These are phyloP conservation scores for Nemopilema nomurai DNA, from an alignment of 30 jellyfish, hydroid and myxozoan species.

Conservation along the genomic window DNA sequence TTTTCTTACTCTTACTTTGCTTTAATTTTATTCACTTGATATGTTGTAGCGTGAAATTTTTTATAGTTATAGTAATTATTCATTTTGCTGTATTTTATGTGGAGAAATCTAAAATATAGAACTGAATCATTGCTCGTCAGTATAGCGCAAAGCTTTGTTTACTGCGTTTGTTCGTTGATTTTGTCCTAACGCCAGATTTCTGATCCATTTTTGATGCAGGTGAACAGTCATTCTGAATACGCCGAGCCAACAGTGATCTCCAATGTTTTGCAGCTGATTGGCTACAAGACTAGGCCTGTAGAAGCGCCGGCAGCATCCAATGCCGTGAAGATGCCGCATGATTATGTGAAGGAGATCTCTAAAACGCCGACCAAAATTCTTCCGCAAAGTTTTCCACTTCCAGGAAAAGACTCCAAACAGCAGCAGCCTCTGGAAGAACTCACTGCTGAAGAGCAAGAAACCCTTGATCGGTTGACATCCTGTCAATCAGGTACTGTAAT, in stretches of 20 bases:
- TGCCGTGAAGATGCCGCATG: constrained; percentile 43
- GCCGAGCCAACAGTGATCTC: constrained; percentile 60
- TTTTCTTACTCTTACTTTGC: too few species aligned
- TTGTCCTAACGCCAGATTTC: not conserved
- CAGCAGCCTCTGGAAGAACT: constrained; percentile 22
- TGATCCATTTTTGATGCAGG: constrained; percentile 7
- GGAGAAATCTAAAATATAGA: too few species aligned
- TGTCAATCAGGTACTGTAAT: constrained; percentile 37
- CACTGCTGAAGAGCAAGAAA: constrained; percentile 57
- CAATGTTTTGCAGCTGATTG: constrained; percentile 30
- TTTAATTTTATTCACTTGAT: too few species aligned
- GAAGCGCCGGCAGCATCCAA: constrained; percentile 3
- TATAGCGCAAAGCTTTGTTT: too few species aligned
- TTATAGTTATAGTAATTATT: too few species aligned
- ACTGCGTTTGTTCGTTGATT: too few species aligned
- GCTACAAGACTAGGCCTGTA: constrained; percentile 43
- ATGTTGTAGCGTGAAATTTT: too few species aligned
- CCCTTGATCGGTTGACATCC: constrained; percentile 49
- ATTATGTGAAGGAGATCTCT: constrained; percentile 42
- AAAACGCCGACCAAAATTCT: constrained; percentile 36
- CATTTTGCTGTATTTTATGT: too few species aligned
- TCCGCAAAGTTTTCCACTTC: constrained; percentile 5
- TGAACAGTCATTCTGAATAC: constrained; percentile 66
- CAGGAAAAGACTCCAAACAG: constrained; percentile 14
- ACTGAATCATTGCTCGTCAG: too few species aligned